A percentile compares a stretch with the other conserved stretches of the same genome.
Evolutionary conservation across 1,140 invertebrate genomes (phyloP).

Genomic region (Muscidifurax raptorellus): DNA sequence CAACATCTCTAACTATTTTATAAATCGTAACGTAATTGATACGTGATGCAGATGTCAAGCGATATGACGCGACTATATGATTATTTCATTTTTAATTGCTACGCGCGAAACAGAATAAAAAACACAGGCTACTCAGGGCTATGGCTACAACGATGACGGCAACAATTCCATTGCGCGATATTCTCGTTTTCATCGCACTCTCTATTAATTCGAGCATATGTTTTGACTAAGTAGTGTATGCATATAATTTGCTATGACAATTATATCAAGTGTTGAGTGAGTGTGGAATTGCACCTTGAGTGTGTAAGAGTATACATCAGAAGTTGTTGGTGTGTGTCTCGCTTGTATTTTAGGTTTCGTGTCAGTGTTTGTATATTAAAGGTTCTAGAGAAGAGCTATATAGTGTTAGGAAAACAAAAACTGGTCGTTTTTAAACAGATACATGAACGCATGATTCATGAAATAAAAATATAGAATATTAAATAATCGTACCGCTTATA

Average conservation of each 20-base stretch:
- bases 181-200: no score
- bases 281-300: neutral
- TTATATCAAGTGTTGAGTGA: neutral
- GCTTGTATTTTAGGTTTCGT: neutral
- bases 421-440: neutral
- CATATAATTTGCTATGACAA: neutral
- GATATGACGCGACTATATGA: neutral
- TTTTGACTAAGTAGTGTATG: neutral
- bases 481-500: constrained; percentile 73
- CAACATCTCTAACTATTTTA: neutral
- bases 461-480: constrained; percentile 55
- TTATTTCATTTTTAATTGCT: neutral
- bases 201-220: neutral
- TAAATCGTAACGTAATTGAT: constrained; percentile 16
- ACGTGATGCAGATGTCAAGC: constrained; percentile 19
- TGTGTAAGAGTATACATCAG: neutral
- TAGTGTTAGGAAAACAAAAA: constrained; percentile 20
- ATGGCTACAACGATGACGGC: no score
- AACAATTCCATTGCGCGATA: no score
- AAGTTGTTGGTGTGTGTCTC: no score
- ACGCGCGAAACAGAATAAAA: neutral
- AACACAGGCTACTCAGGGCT: neutral
- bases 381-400: constrained; percentile 4
- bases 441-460: constrained; percentile 62
- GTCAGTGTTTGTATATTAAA: constrained; percentile 6